Conservation (phyloP, 2,113 vertebrate species). For the Microcebus lehilahytsara region DNA sequence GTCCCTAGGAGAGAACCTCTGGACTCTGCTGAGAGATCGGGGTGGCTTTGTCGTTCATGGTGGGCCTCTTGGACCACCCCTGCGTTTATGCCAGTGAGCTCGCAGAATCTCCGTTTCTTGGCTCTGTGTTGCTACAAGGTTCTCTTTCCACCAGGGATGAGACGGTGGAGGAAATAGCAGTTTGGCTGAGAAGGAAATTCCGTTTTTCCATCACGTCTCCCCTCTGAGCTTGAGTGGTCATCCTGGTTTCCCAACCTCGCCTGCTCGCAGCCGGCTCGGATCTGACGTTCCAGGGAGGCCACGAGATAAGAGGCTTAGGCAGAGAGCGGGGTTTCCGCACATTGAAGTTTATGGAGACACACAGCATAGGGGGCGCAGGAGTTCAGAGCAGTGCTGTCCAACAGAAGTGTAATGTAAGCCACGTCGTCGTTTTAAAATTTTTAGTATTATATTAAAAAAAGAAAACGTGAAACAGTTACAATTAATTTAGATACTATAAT, state of each 20-base stretch:
- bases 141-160: too few relatives aligned
- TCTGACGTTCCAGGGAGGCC: not conserved
- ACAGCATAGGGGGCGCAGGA: too few relatives aligned
- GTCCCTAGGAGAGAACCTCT: not conserved
- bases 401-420: not conserved
- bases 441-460: not conserved
- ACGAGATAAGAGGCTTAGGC: not conserved
- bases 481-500: not conserved
- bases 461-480: not conserved
- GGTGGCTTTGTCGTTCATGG: not conserved
- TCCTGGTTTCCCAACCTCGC: not conserved
- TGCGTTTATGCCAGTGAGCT: not conserved
- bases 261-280: too few relatives aligned
- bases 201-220: too few relatives aligned
- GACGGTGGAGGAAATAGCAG: not conserved
- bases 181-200: not conserved
- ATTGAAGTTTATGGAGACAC: accelerated
- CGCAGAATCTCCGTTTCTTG: not conserved
- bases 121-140: not conserved
- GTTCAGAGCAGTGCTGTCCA: not conserved
- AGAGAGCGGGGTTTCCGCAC: accelerated
- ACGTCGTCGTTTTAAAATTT: not conserved
- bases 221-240: accelerated
- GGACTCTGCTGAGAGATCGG: not conserved
- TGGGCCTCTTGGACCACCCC: not conserved